phyloP scores from a whole-genome alignment of 2,113 vertebrate genomes.

The Crypturellus undulatus region DNA sequence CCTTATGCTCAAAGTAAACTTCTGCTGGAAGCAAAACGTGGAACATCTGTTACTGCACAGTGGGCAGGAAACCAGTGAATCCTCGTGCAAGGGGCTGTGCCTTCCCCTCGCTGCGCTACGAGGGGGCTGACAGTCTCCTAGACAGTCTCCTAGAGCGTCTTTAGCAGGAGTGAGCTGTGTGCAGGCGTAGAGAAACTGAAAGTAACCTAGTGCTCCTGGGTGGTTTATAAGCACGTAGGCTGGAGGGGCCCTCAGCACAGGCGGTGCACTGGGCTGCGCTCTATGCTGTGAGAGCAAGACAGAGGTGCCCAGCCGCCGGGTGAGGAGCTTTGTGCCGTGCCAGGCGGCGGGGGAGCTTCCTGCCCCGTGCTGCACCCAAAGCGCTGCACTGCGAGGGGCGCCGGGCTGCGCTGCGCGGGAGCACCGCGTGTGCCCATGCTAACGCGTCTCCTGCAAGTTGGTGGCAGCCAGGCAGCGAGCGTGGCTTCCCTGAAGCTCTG shows the following conservation, averaged over 20 bases:
- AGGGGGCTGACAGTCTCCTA: neutral
- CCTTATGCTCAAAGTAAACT: neutral
- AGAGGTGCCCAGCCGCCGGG: too few species aligned
- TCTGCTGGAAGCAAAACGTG: neutral
- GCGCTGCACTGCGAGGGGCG: too few species aligned
- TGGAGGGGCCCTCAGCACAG: accelerated
- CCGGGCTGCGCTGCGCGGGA: too few species aligned
- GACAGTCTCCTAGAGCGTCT: neutral
- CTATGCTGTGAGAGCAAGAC: too few species aligned
- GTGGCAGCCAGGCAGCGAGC: too few species aligned
- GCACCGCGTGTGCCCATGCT: too few species aligned
- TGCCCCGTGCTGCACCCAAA: too few species aligned
- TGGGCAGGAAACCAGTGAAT: neutral
- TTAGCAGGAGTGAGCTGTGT: accelerated
- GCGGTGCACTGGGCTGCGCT: too few species aligned
- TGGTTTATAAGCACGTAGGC: accelerated
- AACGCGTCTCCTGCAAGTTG: too few species aligned
- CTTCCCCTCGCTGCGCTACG: accelerated
- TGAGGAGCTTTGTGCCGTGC: too few species aligned
- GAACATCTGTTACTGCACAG: accelerated
- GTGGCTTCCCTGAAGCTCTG: too few species aligned
- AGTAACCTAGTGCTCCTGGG: neutral
- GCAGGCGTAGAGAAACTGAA: neutral
- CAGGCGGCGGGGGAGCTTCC: too few species aligned
- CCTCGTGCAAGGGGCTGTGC: neutral